A percentile compares a stretch with the other conserved stretches of the same genome.
phyloP scores from a whole-genome alignment of 2,888 invertebrate genomes.

The Chouioia cunea region DNA sequence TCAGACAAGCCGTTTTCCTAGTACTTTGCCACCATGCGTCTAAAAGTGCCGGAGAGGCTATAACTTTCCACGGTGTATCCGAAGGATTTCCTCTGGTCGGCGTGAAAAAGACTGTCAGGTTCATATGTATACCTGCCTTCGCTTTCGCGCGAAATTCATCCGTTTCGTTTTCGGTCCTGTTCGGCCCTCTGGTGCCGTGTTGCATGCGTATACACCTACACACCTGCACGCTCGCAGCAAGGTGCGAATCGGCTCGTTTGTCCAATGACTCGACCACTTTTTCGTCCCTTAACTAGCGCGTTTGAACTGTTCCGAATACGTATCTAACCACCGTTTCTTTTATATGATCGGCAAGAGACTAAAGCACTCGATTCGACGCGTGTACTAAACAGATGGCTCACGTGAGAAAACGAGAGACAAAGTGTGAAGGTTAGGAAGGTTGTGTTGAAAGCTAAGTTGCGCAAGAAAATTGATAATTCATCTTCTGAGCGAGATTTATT shows the following conservation, averaged over 20 bases:
- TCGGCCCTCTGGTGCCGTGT: too few species aligned
- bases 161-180: too few species aligned
- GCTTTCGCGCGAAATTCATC: constrained; percentile 49
- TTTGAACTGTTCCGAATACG: constrained; percentile 45
- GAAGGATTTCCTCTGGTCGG: too few species aligned
- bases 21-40: too few species aligned
- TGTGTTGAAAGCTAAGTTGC: constrained; percentile 23
- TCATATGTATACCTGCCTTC: too few species aligned
- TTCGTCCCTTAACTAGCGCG: constrained; percentile 41
- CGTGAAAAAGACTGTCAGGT: too few species aligned
- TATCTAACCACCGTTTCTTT: constrained; percentile 1
- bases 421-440: neutral
- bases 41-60: too few species aligned
- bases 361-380: constrained; percentile 40
- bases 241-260: constrained; percentile 64
- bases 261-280: constrained; percentile 61
- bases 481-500: constrained; percentile 1
- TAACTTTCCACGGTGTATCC: too few species aligned
- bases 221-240: constrained; percentile 42
- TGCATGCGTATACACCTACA: too few species aligned
- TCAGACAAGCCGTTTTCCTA: too few species aligned
- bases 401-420: neutral
- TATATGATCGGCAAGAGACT: constrained; percentile 40
- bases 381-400: too few species aligned
- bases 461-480: constrained; percentile 15